phyloP scores from a whole-genome alignment of 2,797 vertebrate genomes.

The Periophthalmus magnuspinnatus region DNA sequence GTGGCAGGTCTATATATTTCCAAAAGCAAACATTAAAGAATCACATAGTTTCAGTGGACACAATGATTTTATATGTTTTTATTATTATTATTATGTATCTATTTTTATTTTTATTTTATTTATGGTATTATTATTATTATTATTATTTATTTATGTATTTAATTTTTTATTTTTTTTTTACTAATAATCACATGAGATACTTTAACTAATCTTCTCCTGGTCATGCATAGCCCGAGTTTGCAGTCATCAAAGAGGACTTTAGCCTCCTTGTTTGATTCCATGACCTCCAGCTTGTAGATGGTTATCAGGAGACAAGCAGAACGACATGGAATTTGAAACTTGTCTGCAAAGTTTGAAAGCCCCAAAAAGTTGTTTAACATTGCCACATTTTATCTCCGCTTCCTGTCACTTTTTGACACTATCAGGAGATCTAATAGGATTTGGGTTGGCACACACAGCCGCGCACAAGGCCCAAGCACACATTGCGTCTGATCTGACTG shows the following conservation, averaged over 20 bases:
- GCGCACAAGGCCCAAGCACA: conserved; percentile 2
- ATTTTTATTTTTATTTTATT: too few relatives aligned
- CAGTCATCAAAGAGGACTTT: conserved; percentile 17
- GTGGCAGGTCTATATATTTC: too few relatives aligned
- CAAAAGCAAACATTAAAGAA: too few relatives aligned
- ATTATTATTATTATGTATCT: too few relatives aligned
- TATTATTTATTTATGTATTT: too few relatives aligned
- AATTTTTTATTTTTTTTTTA: too few relatives aligned
- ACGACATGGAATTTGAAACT: conserved; percentile 31
- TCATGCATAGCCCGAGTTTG: neutral
- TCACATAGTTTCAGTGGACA: too few relatives aligned
- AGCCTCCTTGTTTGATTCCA: conserved; percentile 48
- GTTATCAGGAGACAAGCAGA: conserved; percentile 48
- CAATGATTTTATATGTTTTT: too few relatives aligned
- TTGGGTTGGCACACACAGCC: conserved; percentile 26
- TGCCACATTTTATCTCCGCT: conserved; percentile 19
- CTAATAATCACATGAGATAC: neutral
- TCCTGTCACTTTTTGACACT: conserved; percentile 60
- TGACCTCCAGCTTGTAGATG: conserved; percentile 59
- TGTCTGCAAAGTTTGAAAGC: conserved; percentile 45
- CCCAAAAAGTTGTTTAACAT: conserved; percentile 50
- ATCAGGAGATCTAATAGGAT: conserved; percentile 62
- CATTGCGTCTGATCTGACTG: conserved; percentile 64
- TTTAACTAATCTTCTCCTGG: too few relatives aligned
- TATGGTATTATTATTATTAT: too few relatives aligned